Conservation (phyloP, 1,140 invertebrate genomes). For the Drosophila nasuta region DNA sequence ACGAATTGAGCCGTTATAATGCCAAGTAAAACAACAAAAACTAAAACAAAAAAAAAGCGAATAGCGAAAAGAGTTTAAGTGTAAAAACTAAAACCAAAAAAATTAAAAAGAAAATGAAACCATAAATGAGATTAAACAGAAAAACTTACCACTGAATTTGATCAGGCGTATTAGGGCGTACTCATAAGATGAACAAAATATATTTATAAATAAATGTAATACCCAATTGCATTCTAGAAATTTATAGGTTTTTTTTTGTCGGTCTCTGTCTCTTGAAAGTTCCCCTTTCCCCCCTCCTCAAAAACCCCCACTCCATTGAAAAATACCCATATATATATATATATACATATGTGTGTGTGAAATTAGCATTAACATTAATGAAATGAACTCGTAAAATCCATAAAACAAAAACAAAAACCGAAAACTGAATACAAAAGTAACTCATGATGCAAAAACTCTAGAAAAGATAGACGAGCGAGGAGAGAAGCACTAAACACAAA, state of each 20-base stretch:
- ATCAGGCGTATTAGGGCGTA: slow-evolving; percentile 48
- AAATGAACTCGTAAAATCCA: slow-evolving; percentile 28
- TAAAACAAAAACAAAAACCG: neutral
- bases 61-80: slow-evolving; percentile 39
- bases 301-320: slow-evolving; percentile 1
- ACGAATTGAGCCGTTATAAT: slow-evolving; percentile 59
- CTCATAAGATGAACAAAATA: slow-evolving; percentile 22
- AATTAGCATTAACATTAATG: slow-evolving; percentile 36
- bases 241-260: slow-evolving; percentile 27
- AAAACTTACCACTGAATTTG: slow-evolving; percentile 45
- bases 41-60: slow-evolving; percentile 17
- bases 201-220: slow-evolving; percentile 38
- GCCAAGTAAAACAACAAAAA: slow-evolving; percentile 44
- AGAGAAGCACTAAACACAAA: neutral
- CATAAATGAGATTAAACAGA: slow-evolving; percentile 19
- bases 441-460: slow-evolving; percentile 10
- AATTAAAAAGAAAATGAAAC: neutral
- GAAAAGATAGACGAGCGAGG: neutral
- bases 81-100: slow-evolving; percentile 19
- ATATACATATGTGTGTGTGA: slow-evolving; percentile 35
- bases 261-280: slow-evolving; percentile 28
- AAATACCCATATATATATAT: slow-evolving; percentile 16
- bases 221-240: slow-evolving; percentile 24
- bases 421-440: neutral
- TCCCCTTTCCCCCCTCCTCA: no score